Evolutionary conservation across 2,888 invertebrate species (phyloP).

Genomic region (Junonia oenone): DNA sequence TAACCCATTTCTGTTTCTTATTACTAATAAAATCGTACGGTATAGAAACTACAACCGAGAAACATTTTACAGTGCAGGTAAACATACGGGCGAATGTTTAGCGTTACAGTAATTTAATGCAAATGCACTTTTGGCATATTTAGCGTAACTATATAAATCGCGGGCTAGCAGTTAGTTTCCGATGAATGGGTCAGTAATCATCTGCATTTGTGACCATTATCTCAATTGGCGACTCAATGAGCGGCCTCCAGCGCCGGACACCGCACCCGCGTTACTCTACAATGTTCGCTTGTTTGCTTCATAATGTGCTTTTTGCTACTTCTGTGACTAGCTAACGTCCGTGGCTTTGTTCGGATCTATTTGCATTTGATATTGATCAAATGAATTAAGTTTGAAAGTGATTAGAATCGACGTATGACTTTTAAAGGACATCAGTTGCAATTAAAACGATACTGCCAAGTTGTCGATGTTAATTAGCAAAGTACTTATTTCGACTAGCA

Average conservation of each 20-base stretch:
- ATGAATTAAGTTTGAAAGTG: background rate
- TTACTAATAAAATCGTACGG: background rate
- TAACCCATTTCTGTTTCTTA: background rate
- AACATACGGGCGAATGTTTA: constrained; percentile 39
- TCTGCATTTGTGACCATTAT: constrained; percentile 75
- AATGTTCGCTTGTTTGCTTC: constrained; percentile 59
- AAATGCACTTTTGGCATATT: constrained; percentile 27
- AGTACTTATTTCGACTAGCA: background rate
- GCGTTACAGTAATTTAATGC: constrained; percentile 56
- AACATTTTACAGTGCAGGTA: constrained; percentile 9
- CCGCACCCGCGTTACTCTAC: constrained; percentile 60
- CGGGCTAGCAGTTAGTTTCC: constrained; percentile 59
- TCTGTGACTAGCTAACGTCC: background rate
- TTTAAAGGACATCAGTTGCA: background rate
- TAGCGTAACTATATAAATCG: constrained; percentile 44
- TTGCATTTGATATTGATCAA: background rate
- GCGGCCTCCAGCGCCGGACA: constrained; percentile 66
- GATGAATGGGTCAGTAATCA: constrained; percentile 75
- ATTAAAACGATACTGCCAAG: constrained; percentile 7
- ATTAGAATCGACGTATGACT: background rate
- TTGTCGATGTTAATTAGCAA: background rate
- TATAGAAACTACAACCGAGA: background rate
- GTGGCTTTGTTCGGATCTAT: background rate
- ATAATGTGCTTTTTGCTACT: constrained; percentile 58
- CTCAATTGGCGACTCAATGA: constrained; percentile 76